These are phyloP conservation scores for Acrocephalus arundinaceus DNA, from an alignment of 2,113 vertebrate species.

Conservation along the genomic window DNA sequence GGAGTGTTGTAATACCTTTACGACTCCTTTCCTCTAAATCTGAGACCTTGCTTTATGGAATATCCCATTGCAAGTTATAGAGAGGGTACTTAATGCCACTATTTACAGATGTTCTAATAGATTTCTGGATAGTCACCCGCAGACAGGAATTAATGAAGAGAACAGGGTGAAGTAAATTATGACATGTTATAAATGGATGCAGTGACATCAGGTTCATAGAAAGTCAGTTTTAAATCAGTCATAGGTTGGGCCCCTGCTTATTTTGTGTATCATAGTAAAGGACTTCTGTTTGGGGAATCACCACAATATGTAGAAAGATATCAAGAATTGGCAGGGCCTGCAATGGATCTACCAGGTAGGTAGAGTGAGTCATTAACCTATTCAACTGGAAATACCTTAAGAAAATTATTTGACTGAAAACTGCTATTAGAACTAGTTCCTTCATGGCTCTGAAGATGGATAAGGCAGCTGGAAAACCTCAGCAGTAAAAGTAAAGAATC, in stretches of 20 bases:
- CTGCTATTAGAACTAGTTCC: neutral
- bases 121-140: neutral
- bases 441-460: neutral
- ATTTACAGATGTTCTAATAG: neutral
- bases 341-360: neutral
- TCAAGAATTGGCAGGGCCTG: neutral
- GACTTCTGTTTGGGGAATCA: neutral
- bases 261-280: neutral
- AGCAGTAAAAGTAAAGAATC: neutral
- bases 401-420: constrained; percentile 13
- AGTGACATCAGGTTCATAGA: neutral
- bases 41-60: neutral
- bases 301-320: neutral
- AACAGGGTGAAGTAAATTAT: neutral
- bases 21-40: neutral
- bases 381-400: neutral
- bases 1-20: neutral
- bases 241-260: neutral
- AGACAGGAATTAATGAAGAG: neutral
- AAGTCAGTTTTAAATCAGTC: neutral
- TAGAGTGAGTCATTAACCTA: neutral
- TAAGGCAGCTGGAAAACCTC: neutral
- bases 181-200: neutral
- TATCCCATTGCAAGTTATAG: neutral
- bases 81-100: neutral